phyloP scores from a whole-genome alignment of 2,888 invertebrate species.

The Polyommatus iphigenia region DNA sequence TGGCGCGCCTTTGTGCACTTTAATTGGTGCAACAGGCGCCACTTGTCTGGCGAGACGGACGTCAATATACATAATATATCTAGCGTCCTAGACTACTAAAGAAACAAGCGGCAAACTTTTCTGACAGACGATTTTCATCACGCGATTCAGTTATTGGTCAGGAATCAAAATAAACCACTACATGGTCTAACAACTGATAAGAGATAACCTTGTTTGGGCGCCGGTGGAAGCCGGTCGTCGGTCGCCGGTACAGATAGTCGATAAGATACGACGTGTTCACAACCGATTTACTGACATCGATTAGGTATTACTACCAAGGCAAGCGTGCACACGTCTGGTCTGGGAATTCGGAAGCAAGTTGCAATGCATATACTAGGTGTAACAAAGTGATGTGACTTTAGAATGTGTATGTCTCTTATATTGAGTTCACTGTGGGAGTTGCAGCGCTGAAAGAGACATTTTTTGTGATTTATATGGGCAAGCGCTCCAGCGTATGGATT shows the following conservation, averaged over 20 bases:
- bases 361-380: too few relatives aligned
- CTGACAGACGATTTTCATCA: not conserved
- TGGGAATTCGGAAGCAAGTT: too few relatives aligned
- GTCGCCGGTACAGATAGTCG: not conserved
- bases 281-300: not conserved
- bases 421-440: too few relatives aligned
- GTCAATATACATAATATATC: not conserved
- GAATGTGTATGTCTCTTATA: too few relatives aligned
- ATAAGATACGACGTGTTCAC: conserved; percentile 5
- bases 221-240: not conserved
- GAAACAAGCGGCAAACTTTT: not conserved
- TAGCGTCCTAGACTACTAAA: not conserved
- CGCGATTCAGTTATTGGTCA: not conserved
- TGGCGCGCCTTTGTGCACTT: conserved; percentile 4
- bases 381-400: too few relatives aligned
- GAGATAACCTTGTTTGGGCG: conserved; percentile 19
- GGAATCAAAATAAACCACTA: not conserved
- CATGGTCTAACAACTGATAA: not conserved
- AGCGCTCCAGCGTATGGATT: too few relatives aligned
- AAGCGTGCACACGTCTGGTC: not conserved
- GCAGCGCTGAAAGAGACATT: too few relatives aligned
- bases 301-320: not conserved
- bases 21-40: conserved; percentile 10
- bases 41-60: conserved; percentile 12
- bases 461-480: too few relatives aligned